Evolutionary conservation across 1,140 invertebrate species (phyloP), one percentile per base, ranked within the genome.

Genomic region (Idris sp.): DNA sequence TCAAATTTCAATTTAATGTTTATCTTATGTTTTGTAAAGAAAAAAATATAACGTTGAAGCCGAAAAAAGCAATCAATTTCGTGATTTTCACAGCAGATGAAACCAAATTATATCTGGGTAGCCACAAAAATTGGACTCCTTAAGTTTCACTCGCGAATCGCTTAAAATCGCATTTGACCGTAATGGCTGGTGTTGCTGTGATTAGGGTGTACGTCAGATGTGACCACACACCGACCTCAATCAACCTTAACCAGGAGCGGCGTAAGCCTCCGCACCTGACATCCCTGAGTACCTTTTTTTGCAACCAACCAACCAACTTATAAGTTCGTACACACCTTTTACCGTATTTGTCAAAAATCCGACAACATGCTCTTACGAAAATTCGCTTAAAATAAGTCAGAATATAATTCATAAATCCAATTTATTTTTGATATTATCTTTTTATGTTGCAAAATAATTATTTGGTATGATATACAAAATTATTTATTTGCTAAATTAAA

Each of bases 121-220:
- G 36, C 36, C 25, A 53, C 54, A 71, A 69, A 61, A 59, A 59
- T 31, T 46, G 41, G 35, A 35, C 33, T 28, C 18, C 3, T 31
- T 40, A 30, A 28, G 11, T 68, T 69, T 51, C 18, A 26, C 18
- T 36, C 49, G 31, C 49, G 46, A 71, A 44, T 61, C 67, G 67
- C 56, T 71, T 71, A 71, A 71, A 71, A 61, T 71, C 67, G 49
- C 67, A 62, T 71, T 71, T 71, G 67, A 61, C 49, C 56, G 67
- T 62, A 71, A 71, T 71, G 49, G 56, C 22, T 38, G 48, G 56
- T 40, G 67, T 25, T 14, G 48, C 26, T 40, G 56, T 71, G 67
- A 71, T 71, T 71, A 71, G 67, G 41, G 67, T 69, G 56, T 62
- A 48, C 35, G 62, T 38, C 26, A 11, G 28, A 71, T 36, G 51